phyloP scores from a whole-genome alignment of 2,888 invertebrate genomes.

The Coelopa pilipes region DNA sequence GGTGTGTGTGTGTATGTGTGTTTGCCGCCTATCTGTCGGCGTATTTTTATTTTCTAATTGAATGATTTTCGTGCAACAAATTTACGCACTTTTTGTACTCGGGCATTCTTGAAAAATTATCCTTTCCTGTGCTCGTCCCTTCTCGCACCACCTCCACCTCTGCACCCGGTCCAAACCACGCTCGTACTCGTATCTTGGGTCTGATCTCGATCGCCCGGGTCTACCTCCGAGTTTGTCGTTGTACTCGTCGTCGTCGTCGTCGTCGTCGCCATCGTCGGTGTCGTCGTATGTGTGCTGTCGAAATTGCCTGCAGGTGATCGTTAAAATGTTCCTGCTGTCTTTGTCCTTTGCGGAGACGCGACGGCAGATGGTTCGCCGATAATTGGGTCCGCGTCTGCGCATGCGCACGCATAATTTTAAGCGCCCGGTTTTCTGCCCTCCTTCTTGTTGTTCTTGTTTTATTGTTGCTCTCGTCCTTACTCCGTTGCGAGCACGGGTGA shows the following conservation, averaged over 20 bases:
- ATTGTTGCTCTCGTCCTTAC: not conserved
- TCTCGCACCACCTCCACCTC: not conserved
- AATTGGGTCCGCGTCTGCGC: not conserved
- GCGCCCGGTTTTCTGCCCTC: too few species aligned
- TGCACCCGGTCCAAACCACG: too few species aligned
- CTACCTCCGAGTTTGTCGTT: not conserved
- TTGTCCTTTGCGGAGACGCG: not conserved
- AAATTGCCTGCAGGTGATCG: constrained; percentile 25
- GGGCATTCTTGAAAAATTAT: not conserved
- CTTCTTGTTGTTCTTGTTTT: not conserved
- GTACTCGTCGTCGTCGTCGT: too few species aligned
- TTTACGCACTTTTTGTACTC: constrained; percentile 9
- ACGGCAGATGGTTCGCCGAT: constrained; percentile 16
- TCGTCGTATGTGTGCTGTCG: too few species aligned
- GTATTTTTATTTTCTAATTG: constrained; percentile 44
- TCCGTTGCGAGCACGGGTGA: not conserved
- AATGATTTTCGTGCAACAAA: constrained; percentile 6
- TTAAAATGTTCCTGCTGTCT: constrained; percentile 6
- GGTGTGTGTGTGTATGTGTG: not conserved
- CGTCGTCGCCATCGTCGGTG: too few species aligned
- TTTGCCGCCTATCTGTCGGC: not conserved
- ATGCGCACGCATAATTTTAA: constrained; percentile 28
- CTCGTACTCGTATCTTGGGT: not conserved
- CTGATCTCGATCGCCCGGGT: constrained; percentile 1
- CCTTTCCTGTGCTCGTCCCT: not conserved